A percentile compares a stretch with the other conserved stretches of the same genome.
These are phyloP conservation scores for Meloidogyne floridensis DNA, from an alignment of 1,140 invertebrate species.

Conservation along the genomic window DNA sequence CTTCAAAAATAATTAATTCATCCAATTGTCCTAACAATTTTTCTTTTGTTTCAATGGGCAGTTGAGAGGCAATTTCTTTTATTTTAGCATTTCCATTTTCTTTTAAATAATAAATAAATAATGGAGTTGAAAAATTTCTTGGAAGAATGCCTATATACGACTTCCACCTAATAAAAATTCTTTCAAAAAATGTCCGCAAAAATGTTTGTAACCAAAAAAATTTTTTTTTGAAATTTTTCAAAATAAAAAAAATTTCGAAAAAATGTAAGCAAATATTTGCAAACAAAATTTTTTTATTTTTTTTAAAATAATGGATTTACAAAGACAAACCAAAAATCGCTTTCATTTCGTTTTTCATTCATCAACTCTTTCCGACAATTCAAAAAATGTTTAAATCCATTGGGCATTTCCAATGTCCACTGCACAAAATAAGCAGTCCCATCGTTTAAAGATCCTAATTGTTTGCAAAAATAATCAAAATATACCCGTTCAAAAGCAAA, in stretches of 20 bases:
- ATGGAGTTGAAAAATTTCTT: conserved; percentile 24
- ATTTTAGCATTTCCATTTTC: neutral
- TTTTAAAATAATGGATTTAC: neutral
- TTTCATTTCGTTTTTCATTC: neutral
- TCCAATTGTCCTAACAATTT: conserved; percentile 21
- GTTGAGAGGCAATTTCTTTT: conserved; percentile 8
- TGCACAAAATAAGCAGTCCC: too few relatives aligned
- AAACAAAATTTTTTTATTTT: neutral
- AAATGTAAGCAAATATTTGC: conserved; percentile 16
- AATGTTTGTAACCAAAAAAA: neutral
- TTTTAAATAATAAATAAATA: conserved; percentile 25
- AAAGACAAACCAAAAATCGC: neutral
- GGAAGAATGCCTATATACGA: conserved; percentile 32
- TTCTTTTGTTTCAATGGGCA: conserved; percentile 19
- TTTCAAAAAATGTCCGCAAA: conserved; percentile 4
- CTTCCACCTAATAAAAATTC: conserved; percentile 11
- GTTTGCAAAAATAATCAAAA: too few relatives aligned
- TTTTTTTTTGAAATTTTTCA: neutral
- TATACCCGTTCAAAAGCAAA: too few relatives aligned
- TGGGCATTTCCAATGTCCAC: too few relatives aligned
- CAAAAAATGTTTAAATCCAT: too few relatives aligned
- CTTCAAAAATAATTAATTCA: conserved; percentile 24
- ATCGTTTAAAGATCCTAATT: too few relatives aligned
- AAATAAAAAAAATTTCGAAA: conserved; percentile 23
- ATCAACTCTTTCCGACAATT: neutral